Conservation (phyloP, 2,797 vertebrate species). For the Melanotaenia parkinsoni region DNA sequence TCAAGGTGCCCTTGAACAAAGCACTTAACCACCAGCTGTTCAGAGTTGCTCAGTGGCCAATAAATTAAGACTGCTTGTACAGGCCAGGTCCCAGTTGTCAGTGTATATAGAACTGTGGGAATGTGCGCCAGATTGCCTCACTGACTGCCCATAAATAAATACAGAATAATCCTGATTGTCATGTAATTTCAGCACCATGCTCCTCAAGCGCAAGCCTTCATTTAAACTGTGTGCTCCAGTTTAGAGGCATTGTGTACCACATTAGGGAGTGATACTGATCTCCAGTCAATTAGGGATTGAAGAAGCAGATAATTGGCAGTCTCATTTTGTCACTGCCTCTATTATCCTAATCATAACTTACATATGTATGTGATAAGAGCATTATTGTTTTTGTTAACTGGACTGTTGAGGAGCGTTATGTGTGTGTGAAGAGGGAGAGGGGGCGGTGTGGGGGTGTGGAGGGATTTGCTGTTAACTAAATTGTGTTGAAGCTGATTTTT, state of each 20-base stretch:
- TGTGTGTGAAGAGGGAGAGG: constrained; percentile 29
- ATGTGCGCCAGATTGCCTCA: constrained; percentile 21
- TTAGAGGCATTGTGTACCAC: constrained; percentile 46
- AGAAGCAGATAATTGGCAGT: constrained; percentile 64
- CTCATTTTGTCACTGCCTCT: constrained; percentile 61
- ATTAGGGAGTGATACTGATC: constrained; percentile 62
- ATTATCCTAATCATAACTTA: constrained; percentile 65
- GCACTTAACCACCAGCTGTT: constrained; percentile 62
- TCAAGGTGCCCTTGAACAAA: constrained; percentile 65
- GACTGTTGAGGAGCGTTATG: constrained; percentile 51
- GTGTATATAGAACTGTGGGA: constrained; percentile 36
- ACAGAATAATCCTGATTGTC: constrained; percentile 34
- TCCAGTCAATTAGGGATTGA: constrained; percentile 64
- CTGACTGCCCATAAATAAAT: constrained; percentile 35
- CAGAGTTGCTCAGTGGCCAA: constrained; percentile 43
- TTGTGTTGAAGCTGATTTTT: constrained; percentile 50
- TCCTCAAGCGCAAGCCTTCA: constrained; percentile 22
- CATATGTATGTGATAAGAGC: constrained; percentile 60
- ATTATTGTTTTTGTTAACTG: constrained; percentile 73
- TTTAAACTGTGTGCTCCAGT: constrained; percentile 20
- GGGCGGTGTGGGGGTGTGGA: neutral
- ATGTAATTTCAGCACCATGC: constrained; percentile 30
- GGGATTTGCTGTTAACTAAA: constrained; percentile 65
- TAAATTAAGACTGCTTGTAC: constrained; percentile 40
- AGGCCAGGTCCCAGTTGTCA: constrained; percentile 44